Evolutionary conservation across 2,113 vertebrate genomes (phyloP).

Genomic region (Laticauda colubrina): DNA sequence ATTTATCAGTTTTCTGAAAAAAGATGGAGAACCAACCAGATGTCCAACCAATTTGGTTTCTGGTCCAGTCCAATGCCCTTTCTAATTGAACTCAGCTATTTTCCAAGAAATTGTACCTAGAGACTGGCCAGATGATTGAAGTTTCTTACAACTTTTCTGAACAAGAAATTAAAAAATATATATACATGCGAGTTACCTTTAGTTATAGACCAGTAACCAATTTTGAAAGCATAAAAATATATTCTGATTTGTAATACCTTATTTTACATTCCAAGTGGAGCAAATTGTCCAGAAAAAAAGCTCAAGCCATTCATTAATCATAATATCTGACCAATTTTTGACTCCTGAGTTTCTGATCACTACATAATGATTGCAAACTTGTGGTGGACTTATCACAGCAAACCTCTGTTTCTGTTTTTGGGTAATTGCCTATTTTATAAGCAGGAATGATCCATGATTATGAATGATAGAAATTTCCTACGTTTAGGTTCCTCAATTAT

Average conservation of each 20-base stretch:
- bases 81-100: background rate
- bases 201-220: background rate
- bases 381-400: conserved; percentile 1
- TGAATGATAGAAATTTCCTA: conserved; percentile 15
- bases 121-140: background rate
- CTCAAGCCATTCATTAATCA: background rate
- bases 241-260: background rate
- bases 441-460: conserved; percentile 3
- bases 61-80: background rate
- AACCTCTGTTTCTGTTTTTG: background rate
- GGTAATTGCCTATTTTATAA: conserved; percentile 8
- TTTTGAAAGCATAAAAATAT: background rate
- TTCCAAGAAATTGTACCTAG: background rate
- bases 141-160: background rate
- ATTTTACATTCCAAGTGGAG: background rate
- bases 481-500: background rate
- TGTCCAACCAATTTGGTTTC: background rate
- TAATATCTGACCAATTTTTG: conserved; percentile 1
- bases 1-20: background rate
- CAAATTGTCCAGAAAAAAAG: background rate
- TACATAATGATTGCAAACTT: background rate
- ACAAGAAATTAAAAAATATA: background rate
- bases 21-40: background rate
- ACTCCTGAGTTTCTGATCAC: background rate
- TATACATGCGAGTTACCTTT: background rate